Base-by-base conservation (phyloP, 2,797 vertebrate genomes). In the Naso thynnoides region DNA sequence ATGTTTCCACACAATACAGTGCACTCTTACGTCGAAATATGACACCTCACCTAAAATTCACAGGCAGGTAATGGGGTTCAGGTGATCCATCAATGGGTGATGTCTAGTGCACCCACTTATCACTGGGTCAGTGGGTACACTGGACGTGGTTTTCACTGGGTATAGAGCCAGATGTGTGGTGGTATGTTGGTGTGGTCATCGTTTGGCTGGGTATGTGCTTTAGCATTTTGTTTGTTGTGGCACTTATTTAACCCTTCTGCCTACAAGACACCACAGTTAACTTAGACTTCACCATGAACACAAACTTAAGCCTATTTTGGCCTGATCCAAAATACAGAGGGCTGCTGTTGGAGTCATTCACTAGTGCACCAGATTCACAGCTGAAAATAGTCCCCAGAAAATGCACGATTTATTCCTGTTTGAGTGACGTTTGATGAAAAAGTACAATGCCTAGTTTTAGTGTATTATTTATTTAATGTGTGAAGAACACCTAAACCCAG, bases 401-500 rank as follows among this genome's bases (percentile, higher is more conserved):
- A 33, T 48, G 24, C 31, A 36, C 68, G 54, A 38, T 54, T 53
- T 27, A 7, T 19, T 49, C 42, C 59, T 41, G 52, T 33, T 49
- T 72, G 24, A 63, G 50, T 60, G 47, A 44, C 36, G 21, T 55
- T 56, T 64, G 60, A 29, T 57, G 45, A 42, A 65, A 33, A 58
- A 59, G 9, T 18, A 52, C 61, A 38, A 48, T 54, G 23, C 56
- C 45, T 26, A 47, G 48, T 50, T 74, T 45, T 29, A 53, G 56
- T 24, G 36, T 14, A 42, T 57, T 21, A 65, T 59, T 58, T 55
- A 60, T 63, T 29, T 29, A 63, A 55, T 72, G 58, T 48, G 39
- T 21, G 18, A 42, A 53, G 60, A 64, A 76, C 73, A 64, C 66
- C 41, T 70, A 62, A 56, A 70, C 52, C 53, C 18, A 4, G 11